These are phyloP conservation scores for Saccostrea cuccullata DNA, from an alignment of 1,140 invertebrate species.

Conservation along the genomic window DNA sequence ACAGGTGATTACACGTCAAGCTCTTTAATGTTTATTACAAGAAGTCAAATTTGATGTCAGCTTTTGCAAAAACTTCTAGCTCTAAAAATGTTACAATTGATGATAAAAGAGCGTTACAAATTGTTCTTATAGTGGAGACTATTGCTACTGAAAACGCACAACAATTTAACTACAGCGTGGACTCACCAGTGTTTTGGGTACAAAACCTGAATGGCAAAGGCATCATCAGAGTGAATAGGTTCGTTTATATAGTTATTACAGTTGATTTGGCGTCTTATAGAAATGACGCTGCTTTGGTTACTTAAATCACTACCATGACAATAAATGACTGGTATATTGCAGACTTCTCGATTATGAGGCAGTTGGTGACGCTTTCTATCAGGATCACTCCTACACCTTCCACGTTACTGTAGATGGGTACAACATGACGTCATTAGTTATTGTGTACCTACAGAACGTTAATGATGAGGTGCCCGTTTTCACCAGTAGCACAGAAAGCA, in stretches of 20 bases:
- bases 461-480: slow-evolving; percentile 27
- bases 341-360: slow-evolving; percentile 26
- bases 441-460: slow-evolving; percentile 35
- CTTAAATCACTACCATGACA: too few relatives aligned
- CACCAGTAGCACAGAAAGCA: neutral
- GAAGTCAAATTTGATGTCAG: too few relatives aligned
- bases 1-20: neutral
- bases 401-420: slow-evolving; percentile 2
- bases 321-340: neutral
- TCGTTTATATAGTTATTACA: neutral
- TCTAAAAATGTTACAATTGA: neutral
- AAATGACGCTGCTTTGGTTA: too few relatives aligned
- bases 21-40: too few relatives aligned
- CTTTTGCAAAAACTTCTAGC: neutral
- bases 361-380: neutral
- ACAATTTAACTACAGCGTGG: slow-evolving; percentile 21
- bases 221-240: slow-evolving; percentile 21
- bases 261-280: too few relatives aligned
- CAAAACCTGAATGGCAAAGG: neutral
- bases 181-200: slow-evolving; percentile 5
- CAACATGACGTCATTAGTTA: slow-evolving; percentile 36
- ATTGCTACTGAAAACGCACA: neutral
- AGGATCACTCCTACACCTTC: slow-evolving; percentile 29
- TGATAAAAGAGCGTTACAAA: neutral
- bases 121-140: neutral